A percentile compares a stretch with the other conserved stretches of the same genome.
Conservation (phyloP, 2,888 invertebrate species). For the Pristionchus maxplancki region DNA sequence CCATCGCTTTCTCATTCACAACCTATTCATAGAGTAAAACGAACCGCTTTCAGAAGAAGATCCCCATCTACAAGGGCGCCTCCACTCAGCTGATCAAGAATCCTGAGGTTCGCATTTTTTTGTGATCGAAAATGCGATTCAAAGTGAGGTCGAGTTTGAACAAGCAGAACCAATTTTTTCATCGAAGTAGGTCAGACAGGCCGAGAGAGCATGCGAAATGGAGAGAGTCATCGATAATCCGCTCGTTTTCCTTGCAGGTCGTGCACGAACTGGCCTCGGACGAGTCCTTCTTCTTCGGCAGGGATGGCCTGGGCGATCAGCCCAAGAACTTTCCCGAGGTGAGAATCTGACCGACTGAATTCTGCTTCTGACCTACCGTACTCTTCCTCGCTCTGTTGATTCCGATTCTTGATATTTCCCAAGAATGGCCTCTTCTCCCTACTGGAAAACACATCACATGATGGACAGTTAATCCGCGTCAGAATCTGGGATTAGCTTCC, state of each 20-base stretch:
- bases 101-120: neutral
- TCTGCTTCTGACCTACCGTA: too few relatives aligned
- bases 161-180: too few relatives aligned
- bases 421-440: too few relatives aligned
- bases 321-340: slow-evolving; percentile 52
- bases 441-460: too few relatives aligned
- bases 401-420: too few relatives aligned
- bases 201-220: too few relatives aligned
- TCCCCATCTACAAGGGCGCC: slow-evolving; percentile 50
- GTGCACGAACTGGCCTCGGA: neutral
- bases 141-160: neutral
- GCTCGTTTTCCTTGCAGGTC: neutral
- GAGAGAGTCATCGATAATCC: too few relatives aligned
- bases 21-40: neutral
- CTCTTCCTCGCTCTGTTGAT: too few relatives aligned
- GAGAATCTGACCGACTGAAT: neutral
- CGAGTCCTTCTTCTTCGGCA: slow-evolving; percentile 53
- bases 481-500: too few relatives aligned
- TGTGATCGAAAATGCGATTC: neutral
- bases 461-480: too few relatives aligned
- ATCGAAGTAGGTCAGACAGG: too few relatives aligned
- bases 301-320: slow-evolving; percentile 49
- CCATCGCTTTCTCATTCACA: neutral
- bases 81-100: slow-evolving; percentile 27
- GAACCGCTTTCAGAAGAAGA: slow-evolving; percentile 8